Evolutionary conservation across 2,113 vertebrate species (phyloP).

Genomic region (Micronycteris hirsuta): DNA sequence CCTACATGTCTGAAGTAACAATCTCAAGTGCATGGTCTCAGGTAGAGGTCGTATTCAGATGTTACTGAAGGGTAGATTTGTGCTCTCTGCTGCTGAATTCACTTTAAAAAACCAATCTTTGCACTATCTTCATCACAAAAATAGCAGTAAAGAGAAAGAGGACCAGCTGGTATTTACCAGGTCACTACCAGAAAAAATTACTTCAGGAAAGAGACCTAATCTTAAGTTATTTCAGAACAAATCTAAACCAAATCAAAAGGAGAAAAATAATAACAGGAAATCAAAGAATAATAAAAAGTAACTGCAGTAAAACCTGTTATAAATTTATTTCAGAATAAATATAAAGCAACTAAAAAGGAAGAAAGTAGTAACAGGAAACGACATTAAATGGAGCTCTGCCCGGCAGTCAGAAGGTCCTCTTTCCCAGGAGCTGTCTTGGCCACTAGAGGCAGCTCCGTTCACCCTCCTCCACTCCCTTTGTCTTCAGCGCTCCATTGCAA

Average conservation of each 20-base stretch:
- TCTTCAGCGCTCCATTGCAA: fast-evolving
- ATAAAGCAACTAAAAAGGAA: not conserved
- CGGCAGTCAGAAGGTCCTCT: not conserved
- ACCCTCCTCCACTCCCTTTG: not conserved
- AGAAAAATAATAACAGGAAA: not conserved
- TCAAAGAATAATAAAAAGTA: not conserved
- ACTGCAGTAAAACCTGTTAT: not conserved
- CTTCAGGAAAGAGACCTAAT: not conserved
- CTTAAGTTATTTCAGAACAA: constrained; percentile 25
- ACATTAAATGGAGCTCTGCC: not conserved
- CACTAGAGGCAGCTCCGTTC: fast-evolving
- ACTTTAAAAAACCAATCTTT: not conserved
- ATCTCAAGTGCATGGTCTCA: not conserved
- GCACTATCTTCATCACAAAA: not conserved
- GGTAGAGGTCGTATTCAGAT: not conserved
- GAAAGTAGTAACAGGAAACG: not conserved
- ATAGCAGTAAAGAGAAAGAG: not conserved
- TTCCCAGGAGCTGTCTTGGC: not conserved
- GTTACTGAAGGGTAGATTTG: not conserved
- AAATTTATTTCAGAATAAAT: constrained; percentile 37
- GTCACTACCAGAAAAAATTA: not conserved
- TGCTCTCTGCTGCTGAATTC: not conserved
- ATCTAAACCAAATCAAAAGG: constrained; percentile 31
- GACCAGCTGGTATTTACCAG: not conserved
- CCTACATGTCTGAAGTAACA: not conserved